phyloP scores from a whole-genome alignment of 2,797 vertebrate species.

The Acanthornis magna region DNA sequence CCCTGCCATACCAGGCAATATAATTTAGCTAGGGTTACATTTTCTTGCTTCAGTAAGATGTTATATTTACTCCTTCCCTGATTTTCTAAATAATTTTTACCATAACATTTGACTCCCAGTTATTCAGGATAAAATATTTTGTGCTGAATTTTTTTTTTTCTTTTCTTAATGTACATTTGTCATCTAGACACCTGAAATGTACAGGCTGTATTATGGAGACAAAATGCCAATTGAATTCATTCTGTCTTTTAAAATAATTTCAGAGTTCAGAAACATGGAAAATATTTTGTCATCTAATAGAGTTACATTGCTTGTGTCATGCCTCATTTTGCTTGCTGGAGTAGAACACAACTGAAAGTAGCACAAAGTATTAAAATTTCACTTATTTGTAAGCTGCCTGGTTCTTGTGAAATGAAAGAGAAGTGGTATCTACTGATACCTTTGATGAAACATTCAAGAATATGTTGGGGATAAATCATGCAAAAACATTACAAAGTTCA shows the following conservation, averaged over 20 bases:
- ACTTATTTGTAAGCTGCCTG: neutral
- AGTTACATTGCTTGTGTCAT: neutral
- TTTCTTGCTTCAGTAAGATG: neutral
- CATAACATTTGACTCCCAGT: neutral
- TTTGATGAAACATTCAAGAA: neutral
- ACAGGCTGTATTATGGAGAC: neutral
- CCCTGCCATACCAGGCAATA: neutral
- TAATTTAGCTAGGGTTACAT: neutral
- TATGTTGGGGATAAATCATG: neutral
- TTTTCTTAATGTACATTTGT: neutral
- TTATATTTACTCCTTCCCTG: neutral
- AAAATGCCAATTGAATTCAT: neutral
- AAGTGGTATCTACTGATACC: neutral
- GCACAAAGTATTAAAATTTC: neutral
- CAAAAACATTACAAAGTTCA: neutral
- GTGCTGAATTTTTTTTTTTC: neutral
- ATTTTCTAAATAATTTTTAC: neutral
- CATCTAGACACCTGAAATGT: neutral
- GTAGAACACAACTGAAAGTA: neutral
- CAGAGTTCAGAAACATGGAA: neutral
- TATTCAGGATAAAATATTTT: neutral
- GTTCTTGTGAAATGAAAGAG: neutral
- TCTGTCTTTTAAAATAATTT: neutral
- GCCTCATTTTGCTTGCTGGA: neutral
- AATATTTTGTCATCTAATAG: neutral